Conservation (phyloP, 2,797 vertebrate genomes). For the Gobio occitaniae region DNA sequence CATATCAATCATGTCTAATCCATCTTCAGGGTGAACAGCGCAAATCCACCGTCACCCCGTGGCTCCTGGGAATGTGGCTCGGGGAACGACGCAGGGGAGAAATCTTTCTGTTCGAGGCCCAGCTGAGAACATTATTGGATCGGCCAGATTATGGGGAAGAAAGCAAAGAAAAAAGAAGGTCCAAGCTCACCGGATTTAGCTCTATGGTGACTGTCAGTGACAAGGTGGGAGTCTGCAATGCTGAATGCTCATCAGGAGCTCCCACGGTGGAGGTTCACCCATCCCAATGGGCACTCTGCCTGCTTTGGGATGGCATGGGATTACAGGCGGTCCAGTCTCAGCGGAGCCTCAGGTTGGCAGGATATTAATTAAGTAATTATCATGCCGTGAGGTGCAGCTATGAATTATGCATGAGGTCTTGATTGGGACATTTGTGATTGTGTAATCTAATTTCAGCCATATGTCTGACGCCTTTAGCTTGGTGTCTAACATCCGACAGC, state of each 20-base stretch:
- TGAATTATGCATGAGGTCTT: slow-evolving; percentile 82
- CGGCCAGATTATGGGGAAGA: slow-evolving; percentile 60
- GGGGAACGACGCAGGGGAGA: slow-evolving; percentile 39
- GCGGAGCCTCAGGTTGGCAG: slow-evolving; percentile 69
- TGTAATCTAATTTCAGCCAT: slow-evolving; percentile 81
- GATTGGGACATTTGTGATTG: slow-evolving; percentile 82
- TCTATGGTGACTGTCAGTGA: slow-evolving; percentile 66
- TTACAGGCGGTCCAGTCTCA: slow-evolving; percentile 75
- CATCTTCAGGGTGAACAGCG: slow-evolving; percentile 50
- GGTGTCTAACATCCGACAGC: slow-evolving; percentile 62
- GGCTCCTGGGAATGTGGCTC: slow-evolving; percentile 54
- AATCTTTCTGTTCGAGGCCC: slow-evolving; percentile 55
- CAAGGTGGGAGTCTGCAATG: slow-evolving; percentile 35
- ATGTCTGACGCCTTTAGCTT: slow-evolving; percentile 66
- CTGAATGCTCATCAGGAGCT: slow-evolving; percentile 46
- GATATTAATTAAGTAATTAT: slow-evolving; percentile 88
- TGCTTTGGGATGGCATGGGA: slow-evolving; percentile 63
- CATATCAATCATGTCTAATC: slow-evolving; percentile 54
- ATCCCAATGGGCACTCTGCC: slow-evolving; percentile 45
- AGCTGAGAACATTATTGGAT: slow-evolving; percentile 69
- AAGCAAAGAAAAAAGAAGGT: slow-evolving; percentile 59
- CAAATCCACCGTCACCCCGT: slow-evolving; percentile 43
- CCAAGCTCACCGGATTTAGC: slow-evolving; percentile 69
- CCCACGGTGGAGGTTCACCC: slow-evolving; percentile 42
- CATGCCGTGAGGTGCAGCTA: slow-evolving; percentile 68